A percentile compares a stretch with the other conserved stretches of the same genome.
These are phyloP conservation scores for Rhabdornis inornatus DNA, from an alignment of 2,113 vertebrate species.

Conservation along the genomic window DNA sequence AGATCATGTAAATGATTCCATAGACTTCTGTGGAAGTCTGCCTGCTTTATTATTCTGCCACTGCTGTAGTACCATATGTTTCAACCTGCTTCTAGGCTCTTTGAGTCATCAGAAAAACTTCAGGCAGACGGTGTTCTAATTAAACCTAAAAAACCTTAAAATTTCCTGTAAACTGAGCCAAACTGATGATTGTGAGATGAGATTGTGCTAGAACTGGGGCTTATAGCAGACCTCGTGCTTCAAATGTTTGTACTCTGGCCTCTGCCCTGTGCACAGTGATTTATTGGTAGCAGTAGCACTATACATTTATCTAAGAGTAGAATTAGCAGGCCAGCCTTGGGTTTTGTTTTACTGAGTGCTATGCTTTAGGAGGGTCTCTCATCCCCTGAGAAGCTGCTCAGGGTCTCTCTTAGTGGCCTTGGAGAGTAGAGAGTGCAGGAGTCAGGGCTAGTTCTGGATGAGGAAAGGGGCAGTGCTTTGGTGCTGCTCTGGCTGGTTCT, in stretches of 20 bases:
- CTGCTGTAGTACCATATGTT: not conserved
- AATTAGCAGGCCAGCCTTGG: not conserved
- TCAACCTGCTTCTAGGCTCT: not conserved
- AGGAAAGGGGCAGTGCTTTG: not conserved
- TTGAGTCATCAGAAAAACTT: not conserved
- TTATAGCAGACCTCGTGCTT: not conserved
- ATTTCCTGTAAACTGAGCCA: not conserved
- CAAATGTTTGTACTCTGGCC: not conserved
- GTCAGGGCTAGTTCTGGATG: not conserved
- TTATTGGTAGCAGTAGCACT: not conserved
- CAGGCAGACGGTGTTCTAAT: not conserved
- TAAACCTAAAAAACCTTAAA: not conserved
- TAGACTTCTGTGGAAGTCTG: not conserved
- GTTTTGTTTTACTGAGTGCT: not conserved
- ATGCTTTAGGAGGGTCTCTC: not conserved
- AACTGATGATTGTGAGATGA: not conserved
- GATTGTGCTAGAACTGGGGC: not conserved
- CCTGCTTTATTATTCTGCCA: not conserved
- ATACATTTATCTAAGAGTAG: fast-evolving
- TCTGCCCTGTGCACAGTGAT: not conserved
- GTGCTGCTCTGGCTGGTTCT: not conserved
- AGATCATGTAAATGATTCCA: not conserved
- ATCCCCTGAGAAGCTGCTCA: not conserved
- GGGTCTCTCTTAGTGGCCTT: not conserved
- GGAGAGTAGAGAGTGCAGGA: not conserved